A percentile compares a stretch with the other conserved stretches of the same genome.
Conservation (phyloP, 2,797 vertebrate species). For the Tympanoctomys barrerae region DNA sequence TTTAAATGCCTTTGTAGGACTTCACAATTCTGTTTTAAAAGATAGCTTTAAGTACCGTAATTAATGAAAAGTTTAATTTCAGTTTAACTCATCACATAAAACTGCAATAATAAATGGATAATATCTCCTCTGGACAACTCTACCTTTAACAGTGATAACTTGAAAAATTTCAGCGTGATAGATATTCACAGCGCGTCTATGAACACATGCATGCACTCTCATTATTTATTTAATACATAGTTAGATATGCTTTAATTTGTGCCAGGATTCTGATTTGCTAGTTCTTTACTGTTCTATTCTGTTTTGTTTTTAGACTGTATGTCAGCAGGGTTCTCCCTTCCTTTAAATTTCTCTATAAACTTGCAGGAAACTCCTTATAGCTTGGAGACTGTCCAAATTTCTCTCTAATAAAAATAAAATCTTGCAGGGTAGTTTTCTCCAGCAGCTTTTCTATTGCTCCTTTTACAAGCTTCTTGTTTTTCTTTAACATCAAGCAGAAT, state of each 20-base stretch:
- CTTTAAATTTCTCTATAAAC: background rate
- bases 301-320: background rate
- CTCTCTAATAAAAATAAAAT: background rate
- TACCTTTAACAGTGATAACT: background rate
- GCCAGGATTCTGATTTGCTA: background rate
- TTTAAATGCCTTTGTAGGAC: background rate
- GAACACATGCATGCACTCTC: background rate
- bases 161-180: constrained; percentile 1
- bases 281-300: background rate
- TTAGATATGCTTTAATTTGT: background rate
- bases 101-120: background rate
- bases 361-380: background rate
- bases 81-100: background rate
- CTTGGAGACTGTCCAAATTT: background rate
- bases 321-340: background rate
- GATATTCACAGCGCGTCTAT: background rate
- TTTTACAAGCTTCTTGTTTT: background rate
- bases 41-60: background rate
- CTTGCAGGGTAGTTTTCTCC: background rate
- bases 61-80: background rate
- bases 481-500: background rate
- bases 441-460: background rate
- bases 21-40: background rate
- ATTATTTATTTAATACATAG: background rate
- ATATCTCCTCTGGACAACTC: background rate